phyloP scores from a whole-genome alignment of 2,797 vertebrate genomes.

The Sebastes cheni region DNA sequence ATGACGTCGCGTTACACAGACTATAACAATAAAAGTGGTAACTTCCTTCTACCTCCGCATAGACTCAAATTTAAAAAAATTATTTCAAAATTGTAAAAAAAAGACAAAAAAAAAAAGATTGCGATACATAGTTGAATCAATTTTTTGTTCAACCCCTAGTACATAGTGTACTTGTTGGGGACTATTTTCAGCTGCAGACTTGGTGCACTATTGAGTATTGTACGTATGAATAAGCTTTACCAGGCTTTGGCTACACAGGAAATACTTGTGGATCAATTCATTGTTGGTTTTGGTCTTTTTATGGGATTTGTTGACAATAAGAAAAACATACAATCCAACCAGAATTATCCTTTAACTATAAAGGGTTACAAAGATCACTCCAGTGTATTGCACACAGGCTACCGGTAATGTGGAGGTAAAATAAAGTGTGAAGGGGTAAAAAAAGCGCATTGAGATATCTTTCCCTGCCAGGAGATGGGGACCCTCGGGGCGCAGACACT shows the following conservation, averaged over 20 bases:
- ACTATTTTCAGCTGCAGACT: neutral
- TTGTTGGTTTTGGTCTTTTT: neutral
- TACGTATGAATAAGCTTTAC: neutral
- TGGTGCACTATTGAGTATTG: too few species aligned
- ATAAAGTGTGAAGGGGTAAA: constrained; percentile 45
- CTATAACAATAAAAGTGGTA: too few species aligned
- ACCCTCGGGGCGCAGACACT: constrained; percentile 61
- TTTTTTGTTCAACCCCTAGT: too few species aligned
- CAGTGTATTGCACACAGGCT: neutral
- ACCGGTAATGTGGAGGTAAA: constrained; percentile 32
- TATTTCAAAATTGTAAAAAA: too few species aligned
- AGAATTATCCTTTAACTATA: neutral
- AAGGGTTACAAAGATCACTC: constrained; percentile 26
- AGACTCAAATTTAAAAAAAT: neutral
- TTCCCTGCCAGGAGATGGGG: constrained; percentile 53
- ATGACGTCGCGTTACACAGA: too few species aligned
- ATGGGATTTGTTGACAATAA: neutral
- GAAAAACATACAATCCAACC: constrained; percentile 5
- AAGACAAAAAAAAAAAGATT: too few species aligned
- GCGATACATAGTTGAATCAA: too few species aligned
- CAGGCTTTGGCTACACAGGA: neutral
- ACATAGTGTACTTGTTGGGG: neutral
- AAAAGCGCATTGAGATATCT: constrained; percentile 45
- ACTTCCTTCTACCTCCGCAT: too few species aligned
- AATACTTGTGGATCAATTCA: neutral